A percentile compares a stretch with the other conserved stretches of the same genome.
Evolutionary conservation across 2,888 invertebrate species (phyloP).

Genomic region (Coenonympha glycerion): DNA sequence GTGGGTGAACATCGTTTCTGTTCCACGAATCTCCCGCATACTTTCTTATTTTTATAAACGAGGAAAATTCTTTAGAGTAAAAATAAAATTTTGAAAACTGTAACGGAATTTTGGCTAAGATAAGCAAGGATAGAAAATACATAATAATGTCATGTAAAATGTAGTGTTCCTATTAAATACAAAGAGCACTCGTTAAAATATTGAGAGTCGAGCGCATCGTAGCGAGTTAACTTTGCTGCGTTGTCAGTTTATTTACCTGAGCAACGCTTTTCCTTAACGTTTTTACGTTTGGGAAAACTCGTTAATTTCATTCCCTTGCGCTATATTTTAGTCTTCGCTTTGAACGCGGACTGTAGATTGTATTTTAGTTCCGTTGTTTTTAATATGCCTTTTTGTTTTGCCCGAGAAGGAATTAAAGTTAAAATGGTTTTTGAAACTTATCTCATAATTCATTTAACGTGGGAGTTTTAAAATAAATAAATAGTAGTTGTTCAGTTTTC

Average conservation of each 20-base stretch:
- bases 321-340: slow-evolving; percentile 10
- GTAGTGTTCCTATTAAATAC: not conserved
- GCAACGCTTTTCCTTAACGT: slow-evolving; percentile 9
- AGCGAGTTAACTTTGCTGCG: slow-evolving; percentile 11
- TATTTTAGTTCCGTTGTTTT: not conserved
- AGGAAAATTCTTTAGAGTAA: too few relatives aligned
- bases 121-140: too few relatives aligned
- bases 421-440: not conserved
- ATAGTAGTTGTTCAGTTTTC: too few relatives aligned
- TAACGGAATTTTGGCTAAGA: too few relatives aligned
- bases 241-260: slow-evolving; percentile 23
- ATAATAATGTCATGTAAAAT: not conserved
- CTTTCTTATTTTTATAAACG: too few relatives aligned
- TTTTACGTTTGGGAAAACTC: slow-evolving; percentile 21
- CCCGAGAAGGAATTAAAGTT: not conserved
- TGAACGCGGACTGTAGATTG: not conserved
- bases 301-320: slow-evolving; percentile 14
- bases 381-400: not conserved
- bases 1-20: too few relatives aligned
- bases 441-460: not conserved
- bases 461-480: too few relatives aligned
- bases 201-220: slow-evolving; percentile 8
- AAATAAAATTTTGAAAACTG: too few relatives aligned
- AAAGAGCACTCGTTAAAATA: not conserved
- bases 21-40: too few relatives aligned